Conservation (phyloP, 2,113 vertebrate species). For the Plectropomus leopardus region DNA sequence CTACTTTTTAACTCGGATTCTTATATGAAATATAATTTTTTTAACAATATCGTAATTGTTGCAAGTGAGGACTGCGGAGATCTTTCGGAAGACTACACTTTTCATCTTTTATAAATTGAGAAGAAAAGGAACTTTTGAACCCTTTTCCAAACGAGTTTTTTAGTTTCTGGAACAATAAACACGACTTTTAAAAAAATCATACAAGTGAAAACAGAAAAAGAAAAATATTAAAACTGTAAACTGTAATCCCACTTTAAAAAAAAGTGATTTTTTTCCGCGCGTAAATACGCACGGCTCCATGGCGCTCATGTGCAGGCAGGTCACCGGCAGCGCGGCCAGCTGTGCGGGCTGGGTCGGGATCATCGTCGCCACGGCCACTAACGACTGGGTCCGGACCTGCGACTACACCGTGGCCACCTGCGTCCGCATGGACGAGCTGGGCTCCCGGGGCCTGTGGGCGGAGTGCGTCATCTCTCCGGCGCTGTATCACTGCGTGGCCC, state of each 20-base stretch:
- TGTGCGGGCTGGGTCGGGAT: conserved; percentile 93
- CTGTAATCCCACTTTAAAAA: not conserved
- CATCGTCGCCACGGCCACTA: conserved; percentile 93
- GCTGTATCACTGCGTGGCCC: conserved; percentile 92
- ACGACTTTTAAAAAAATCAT: not conserved
- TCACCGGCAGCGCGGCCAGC: conserved; percentile 88
- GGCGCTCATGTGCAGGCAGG: conserved; percentile 91
- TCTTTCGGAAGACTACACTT: not conserved
- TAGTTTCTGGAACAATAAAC: not conserved
- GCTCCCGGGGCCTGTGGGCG: conserved; percentile 94
- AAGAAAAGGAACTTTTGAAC: too few relatives aligned
- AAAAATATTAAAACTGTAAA: too few relatives aligned
- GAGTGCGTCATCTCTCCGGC: conserved; percentile 94
- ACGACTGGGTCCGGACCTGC: conserved; percentile 97
- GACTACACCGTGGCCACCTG: conserved; percentile 92
- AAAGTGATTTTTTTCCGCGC: accelerated
- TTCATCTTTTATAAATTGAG: not conserved
- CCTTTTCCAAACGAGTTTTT: too few relatives aligned
- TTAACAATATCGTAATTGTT: too few relatives aligned
- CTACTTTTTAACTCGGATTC: not conserved
- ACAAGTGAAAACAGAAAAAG: not conserved
- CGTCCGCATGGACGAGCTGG: conserved; percentile 93
- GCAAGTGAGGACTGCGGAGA: not conserved
- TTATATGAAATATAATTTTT: not conserved
- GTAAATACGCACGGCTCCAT: conserved; percentile 77